Base-by-base conservation (phyloP, 2,113 vertebrate species). In the Ahaetulla prasina region DNA sequence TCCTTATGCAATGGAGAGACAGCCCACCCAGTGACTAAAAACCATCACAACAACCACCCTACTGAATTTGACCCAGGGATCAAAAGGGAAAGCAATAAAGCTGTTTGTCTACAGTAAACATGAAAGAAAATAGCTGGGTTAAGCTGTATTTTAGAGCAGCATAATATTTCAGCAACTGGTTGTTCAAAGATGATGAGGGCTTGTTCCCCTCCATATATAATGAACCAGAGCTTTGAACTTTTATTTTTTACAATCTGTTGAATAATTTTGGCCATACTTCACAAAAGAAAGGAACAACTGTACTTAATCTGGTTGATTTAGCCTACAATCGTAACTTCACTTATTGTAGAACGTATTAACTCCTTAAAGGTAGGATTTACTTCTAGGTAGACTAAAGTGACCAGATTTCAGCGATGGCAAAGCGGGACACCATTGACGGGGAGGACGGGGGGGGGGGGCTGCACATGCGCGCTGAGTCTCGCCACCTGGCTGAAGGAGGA, bases 21-120 rank as follows among this genome's bases (percentile, higher is more conserved):
- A 92, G 27, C 89, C 89, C 91, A 49, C n/a, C 90, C 88, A 92
- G 88, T 94, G 93, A 93, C 43, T 93, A 93, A 91, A 87, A 91
- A 87, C 35, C 93, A 93, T 88, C 2, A 87, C 45, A 90, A 89
- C 11, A 93, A 91, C 16, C 63, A 11, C 54, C 50, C 52, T 47
- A 52, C 11, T 45, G 91, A 57, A 91, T 88, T 89, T 94, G n/a
- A 94, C 30, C 89, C 6, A 0, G n/a, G 47, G 57, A 89, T 27
- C 60, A 3, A 92, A 89, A 35, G 14, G 35, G 20, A 60, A 39
- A 90, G 22, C 4, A 57, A 55, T 25, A 55, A 87, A 86, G 50
- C 55, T 90, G 39, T 85, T 57, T 60, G 43, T 55, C 18, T 85
- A 84, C 23, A 57, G 25, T 85, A 85, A 43, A 55, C 8, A 16